A percentile compares a stretch with the other conserved stretches of the same genome.
Evolutionary conservation across 2,888 invertebrate genomes (phyloP).

Genomic region (Quadriops clusia): DNA sequence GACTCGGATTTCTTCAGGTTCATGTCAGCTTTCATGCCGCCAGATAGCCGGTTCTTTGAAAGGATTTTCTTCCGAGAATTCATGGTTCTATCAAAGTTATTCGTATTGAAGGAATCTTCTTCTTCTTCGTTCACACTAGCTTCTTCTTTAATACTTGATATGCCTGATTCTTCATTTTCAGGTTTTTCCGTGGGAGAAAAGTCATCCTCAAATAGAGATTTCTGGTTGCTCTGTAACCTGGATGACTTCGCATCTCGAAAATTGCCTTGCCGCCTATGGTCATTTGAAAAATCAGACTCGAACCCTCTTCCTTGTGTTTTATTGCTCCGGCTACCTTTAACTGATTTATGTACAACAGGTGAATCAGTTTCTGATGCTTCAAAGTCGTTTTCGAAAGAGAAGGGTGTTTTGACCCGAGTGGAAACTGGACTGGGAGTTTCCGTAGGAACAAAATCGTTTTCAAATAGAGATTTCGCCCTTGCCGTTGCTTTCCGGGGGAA

Average conservation of each 20-base stretch:
- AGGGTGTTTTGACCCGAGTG: conserved; percentile 12
- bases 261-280: too few species aligned
- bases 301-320: too few species aligned
- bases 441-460: conserved; percentile 55
- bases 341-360: conserved; percentile 18
- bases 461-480: conserved; percentile 48
- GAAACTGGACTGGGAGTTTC: conserved; percentile 26
- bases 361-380: conserved; percentile 29
- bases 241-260: conserved; percentile 1
- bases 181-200: conserved; percentile 38
- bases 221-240: conserved; percentile 18
- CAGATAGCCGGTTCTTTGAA: conserved; percentile 23
- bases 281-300: conserved; percentile 16
- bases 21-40: conserved; percentile 35
- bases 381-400: conserved; percentile 30
- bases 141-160: conserved; percentile 34
- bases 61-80: conserved; percentile 28
- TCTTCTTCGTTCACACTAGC: conserved; percentile 24
- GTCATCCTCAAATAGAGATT: conserved; percentile 45
- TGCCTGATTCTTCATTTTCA: conserved; percentile 18
- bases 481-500: conserved; percentile 36
- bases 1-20: conserved; percentile 80
- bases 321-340: too few species aligned
- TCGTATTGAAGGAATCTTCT: conserved; percentile 24
- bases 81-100: conserved; percentile 20